Percentiles rank a stretch among this genome's conserved stretches.
Conservation (phyloP, 2,888 invertebrate species). For the Alitta virens region DNA sequence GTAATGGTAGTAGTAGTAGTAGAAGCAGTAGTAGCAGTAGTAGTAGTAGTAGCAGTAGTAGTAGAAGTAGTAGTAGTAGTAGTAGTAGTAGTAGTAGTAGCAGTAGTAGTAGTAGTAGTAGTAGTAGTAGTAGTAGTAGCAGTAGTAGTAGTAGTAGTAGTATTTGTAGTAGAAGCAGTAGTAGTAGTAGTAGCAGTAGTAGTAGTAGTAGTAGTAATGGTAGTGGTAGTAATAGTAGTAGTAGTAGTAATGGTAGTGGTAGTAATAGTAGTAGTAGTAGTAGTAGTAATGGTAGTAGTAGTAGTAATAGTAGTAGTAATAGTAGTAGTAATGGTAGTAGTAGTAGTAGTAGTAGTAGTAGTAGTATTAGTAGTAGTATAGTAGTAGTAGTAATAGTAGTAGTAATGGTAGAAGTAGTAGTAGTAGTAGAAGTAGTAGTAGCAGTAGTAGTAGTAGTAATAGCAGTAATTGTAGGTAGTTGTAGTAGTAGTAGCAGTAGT, state of each 20-base stretch:
- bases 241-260: conserved; percentile 22
- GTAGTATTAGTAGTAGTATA: too few species aligned
- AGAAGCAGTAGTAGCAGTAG: too few species aligned
- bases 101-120: conserved; percentile 17
- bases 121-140: conserved; percentile 21
- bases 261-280: conserved; percentile 5
- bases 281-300: conserved; percentile 19
- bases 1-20: too few species aligned
- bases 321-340: conserved; percentile 21
- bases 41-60: conserved; percentile 10
- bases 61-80: conserved; percentile 10
- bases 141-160: too few species aligned
- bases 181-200: conserved; percentile 21
- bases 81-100: conserved; percentile 14
- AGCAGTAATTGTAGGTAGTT: too few species aligned
- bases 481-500: conserved; percentile 18
- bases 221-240: conserved; percentile 23
- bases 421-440: too few species aligned
- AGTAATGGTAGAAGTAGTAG: too few species aligned
- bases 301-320: conserved; percentile 15
- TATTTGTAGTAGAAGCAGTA: too few species aligned
- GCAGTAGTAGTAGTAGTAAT: conserved; percentile 20
- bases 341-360: too few species aligned
- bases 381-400: too few species aligned
- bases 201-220: conserved; percentile 22